Percentiles rank a stretch among this genome's conserved stretches.
These are phyloP conservation scores for Champsocephalus gunnari DNA, from an alignment of 2,797 vertebrate species.

Conservation along the genomic window DNA sequence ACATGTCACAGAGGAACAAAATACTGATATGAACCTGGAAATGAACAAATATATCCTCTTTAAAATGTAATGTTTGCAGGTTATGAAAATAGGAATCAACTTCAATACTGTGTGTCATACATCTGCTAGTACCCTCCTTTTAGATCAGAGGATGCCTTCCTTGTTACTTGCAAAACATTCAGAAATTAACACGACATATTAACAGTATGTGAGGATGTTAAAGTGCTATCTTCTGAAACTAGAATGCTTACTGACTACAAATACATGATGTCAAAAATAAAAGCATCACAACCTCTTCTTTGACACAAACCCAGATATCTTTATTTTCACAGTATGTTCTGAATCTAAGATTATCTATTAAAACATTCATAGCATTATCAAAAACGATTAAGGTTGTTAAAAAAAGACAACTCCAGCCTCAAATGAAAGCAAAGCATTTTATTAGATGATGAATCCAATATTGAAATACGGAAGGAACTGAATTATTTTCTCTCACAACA, in stretches of 20 bases:
- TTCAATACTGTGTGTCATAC: too few species aligned
- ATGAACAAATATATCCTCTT: too few species aligned
- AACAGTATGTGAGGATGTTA: too few species aligned
- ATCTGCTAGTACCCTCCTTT: neutral
- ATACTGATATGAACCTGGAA: too few species aligned
- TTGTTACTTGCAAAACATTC: neutral
- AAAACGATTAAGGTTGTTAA: neutral
- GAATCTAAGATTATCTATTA: neutral
- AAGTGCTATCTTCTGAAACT: too few species aligned
- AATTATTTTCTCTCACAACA: conserved; percentile 28
- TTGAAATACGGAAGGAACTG: conserved; percentile 70
- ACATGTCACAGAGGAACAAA: too few species aligned
- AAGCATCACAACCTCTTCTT: too few species aligned
- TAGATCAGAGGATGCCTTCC: neutral
- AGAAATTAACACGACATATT: too few species aligned
- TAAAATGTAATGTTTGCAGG: too few species aligned
- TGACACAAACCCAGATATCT: neutral
- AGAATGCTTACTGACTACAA: too few species aligned
- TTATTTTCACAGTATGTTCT: neutral
- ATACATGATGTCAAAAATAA: too few species aligned
- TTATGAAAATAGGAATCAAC: too few species aligned
- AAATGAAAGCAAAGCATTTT: conserved; percentile 71
- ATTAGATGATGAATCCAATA: conserved; percentile 58
- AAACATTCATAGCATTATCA: neutral
- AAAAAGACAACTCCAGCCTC: neutral